A percentile compares a stretch with the other conserved stretches of the same genome.
Evolutionary conservation across 2,888 invertebrate species (phyloP).

Genomic region (Amaurobius ferox): DNA sequence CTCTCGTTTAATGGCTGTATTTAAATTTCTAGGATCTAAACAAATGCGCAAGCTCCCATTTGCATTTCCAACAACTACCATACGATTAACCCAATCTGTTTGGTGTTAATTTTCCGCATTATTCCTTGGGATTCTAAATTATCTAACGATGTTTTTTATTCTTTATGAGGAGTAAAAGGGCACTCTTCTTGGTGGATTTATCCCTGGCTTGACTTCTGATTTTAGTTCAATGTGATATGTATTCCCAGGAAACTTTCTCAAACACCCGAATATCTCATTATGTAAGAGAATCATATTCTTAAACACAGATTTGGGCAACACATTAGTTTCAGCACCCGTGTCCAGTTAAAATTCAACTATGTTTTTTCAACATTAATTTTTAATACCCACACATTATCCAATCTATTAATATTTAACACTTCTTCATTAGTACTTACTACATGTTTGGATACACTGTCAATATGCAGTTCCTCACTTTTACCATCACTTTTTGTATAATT

Average conservation of each 20-base stretch:
- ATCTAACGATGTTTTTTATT: background rate
- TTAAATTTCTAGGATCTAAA: background rate
- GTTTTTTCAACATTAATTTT: background rate
- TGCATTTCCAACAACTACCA: no score
- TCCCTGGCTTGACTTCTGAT: background rate
- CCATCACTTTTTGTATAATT: no score
- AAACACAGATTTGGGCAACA: no score
- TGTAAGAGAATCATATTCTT: background rate
- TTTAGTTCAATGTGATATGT: slow-evolving; percentile 5
- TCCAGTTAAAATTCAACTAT: background rate
- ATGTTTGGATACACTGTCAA: no score
- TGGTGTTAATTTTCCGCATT: no score
- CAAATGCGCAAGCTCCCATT: background rate
- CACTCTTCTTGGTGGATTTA: background rate
- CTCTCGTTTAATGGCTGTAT: background rate
- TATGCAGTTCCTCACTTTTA: no score
- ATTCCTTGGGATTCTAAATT: no score
- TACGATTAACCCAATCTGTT: no score
- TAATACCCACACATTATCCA: no score
- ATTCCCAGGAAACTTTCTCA: no score
- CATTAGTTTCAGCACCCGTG: background rate
- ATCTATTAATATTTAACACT: no score
- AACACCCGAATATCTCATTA: background rate
- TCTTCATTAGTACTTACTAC: no score
- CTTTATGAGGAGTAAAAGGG: background rate